These are phyloP conservation scores for Amblyopsis rosae DNA, from an alignment of 2,113 vertebrate species.

Conservation along the genomic window DNA sequence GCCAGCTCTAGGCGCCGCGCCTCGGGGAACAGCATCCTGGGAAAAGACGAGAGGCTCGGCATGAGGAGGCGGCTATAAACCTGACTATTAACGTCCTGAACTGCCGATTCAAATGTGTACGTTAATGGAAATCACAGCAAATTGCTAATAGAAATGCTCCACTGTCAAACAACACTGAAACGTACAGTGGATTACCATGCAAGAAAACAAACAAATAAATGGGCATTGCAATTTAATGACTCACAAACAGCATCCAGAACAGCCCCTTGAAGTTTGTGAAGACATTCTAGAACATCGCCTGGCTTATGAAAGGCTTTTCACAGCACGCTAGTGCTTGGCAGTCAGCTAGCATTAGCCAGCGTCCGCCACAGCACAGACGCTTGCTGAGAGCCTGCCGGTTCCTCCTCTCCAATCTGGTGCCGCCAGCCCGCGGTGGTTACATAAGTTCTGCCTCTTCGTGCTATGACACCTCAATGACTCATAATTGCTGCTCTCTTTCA, in stretches of 20 bases:
- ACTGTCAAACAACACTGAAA: not conserved
- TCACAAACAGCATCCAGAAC: no score
- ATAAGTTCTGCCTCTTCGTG: slow-evolving; percentile 67
- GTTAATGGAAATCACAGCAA: slow-evolving; percentile 65
- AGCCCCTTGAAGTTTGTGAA: not conserved
- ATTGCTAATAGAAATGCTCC: slow-evolving; percentile 48
- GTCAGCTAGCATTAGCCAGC: not conserved
- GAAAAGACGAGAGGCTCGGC: not conserved
- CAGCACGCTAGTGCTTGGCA: slow-evolving; percentile 18
- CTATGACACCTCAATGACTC: slow-evolving; percentile 70
- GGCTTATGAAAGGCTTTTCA: not conserved
- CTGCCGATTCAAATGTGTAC: slow-evolving; percentile 54
- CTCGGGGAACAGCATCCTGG: slow-evolving; percentile 91
- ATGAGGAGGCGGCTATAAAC: slow-evolving; percentile 56
- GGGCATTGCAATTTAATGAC: no score
- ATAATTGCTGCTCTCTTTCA: slow-evolving; percentile 71
- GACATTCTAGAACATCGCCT: not conserved
- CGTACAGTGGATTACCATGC: no score
- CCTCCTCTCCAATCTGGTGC: slow-evolving; percentile 51
- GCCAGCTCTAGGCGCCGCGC: slow-evolving; percentile 78
- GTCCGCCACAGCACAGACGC: slow-evolving; percentile 40
- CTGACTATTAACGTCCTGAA: slow-evolving; percentile 38
- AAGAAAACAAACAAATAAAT: no score
- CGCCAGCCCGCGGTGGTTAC: slow-evolving; percentile 57
- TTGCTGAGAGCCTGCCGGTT: slow-evolving; percentile 31